These are phyloP conservation scores for Aphis craccivora DNA, from an alignment of 1,140 invertebrate species.

Conservation along the genomic window DNA sequence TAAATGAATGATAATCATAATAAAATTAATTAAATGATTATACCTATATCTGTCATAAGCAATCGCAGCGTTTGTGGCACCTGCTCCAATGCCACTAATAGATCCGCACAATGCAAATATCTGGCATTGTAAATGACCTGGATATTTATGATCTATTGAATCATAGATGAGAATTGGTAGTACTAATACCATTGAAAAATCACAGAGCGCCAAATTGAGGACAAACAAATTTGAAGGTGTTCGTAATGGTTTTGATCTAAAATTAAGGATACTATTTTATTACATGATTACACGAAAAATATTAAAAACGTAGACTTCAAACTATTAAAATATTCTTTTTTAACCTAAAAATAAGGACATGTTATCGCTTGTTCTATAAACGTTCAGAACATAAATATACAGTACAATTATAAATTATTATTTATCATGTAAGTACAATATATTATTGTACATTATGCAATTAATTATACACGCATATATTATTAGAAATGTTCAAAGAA, in stretches of 20 bases:
- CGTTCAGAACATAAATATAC: too few relatives aligned
- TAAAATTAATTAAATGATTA: conserved; percentile 14
- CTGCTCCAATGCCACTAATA: conserved; percentile 79
- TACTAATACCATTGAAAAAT: conserved; percentile 88
- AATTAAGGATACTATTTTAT: neutral
- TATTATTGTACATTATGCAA: too few relatives aligned
- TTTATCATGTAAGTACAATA: too few relatives aligned
- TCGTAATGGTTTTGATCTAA: conserved; percentile 80
- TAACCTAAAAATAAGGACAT: too few relatives aligned
- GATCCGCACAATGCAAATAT: conserved; percentile 80
- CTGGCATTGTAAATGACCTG: conserved; percentile 76
- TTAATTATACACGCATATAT: too few relatives aligned
- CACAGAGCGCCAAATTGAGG: conserved; percentile 84
- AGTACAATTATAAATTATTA: too few relatives aligned
- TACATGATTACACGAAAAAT: neutral
- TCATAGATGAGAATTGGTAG: conserved; percentile 88
- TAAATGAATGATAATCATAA: neutral
- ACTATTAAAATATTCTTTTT: too few relatives aligned
- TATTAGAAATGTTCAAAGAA: too few relatives aligned
- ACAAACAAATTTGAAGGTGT: conserved; percentile 92
- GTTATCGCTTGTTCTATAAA: too few relatives aligned
- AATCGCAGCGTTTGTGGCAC: conserved; percentile 81
- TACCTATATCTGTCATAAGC: conserved; percentile 76
- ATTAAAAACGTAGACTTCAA: neutral
- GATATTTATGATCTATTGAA: conserved; percentile 80